Percentiles rank a stretch among this genome's conserved stretches.
phyloP scores from a whole-genome alignment of 2,113 vertebrate genomes.

The Epinephelus lanceolatus region DNA sequence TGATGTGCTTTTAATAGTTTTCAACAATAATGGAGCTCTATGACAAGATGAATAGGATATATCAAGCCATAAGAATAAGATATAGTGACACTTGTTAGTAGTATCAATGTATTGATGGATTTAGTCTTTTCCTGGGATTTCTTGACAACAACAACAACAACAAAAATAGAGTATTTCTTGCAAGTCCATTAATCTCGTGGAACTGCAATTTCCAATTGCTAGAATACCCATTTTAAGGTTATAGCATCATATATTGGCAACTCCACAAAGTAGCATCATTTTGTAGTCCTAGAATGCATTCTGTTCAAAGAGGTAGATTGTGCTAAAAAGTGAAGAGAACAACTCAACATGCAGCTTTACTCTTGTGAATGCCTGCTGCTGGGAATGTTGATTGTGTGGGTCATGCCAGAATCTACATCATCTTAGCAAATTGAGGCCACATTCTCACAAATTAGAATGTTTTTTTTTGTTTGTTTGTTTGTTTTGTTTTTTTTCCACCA shows the following conservation, averaged over 20 bases:
- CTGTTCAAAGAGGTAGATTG: neutral
- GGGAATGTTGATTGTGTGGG: neutral
- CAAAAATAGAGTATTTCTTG: neutral
- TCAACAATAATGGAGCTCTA: neutral
- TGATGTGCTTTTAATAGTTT: neutral
- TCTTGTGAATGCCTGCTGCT: neutral
- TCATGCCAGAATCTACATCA: neutral
- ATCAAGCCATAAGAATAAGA: neutral
- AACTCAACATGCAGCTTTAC: neutral
- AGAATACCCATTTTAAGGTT: neutral
- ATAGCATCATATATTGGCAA: neutral
- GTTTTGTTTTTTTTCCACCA: neutral
- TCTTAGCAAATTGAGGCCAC: neutral
- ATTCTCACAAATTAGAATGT: neutral
- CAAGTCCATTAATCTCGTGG: neutral
- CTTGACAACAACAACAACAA: too few relatives aligned
- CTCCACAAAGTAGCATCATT: neutral
- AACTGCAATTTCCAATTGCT: too few relatives aligned
- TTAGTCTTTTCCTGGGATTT: too few relatives aligned
- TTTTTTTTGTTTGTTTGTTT: conserved; percentile 1
- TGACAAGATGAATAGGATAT: neutral
- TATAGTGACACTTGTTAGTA: too few relatives aligned
- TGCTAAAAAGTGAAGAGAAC: neutral
- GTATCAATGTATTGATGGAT: too few relatives aligned
- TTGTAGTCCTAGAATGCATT: neutral